Evolutionary conservation across 2,888 invertebrate genomes (phyloP), one percentile per base, ranked within the genome.

Genomic region (Netelia virgata): DNA sequence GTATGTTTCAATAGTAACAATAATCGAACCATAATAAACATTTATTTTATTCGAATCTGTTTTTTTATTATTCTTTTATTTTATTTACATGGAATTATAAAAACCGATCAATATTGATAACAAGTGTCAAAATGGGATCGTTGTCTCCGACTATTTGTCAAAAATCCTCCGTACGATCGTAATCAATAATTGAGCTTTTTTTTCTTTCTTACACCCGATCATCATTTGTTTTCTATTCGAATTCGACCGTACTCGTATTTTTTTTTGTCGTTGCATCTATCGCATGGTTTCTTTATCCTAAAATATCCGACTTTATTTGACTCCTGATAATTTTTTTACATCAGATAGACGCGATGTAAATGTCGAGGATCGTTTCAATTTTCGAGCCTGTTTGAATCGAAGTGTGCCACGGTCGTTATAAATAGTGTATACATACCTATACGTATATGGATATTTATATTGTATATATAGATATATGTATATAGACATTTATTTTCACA

Each of bases 1-100:
- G 96, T 96, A 92, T 89, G 20, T 64, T 14, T 43, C 43, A 28
- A 28, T 23, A 10, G 36, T 55, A 8, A 76, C 79, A 14, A 61
- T 61, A 43, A 43, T 18, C 3, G 3, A 57, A 18, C 18, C 2
- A 57, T 57, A 57, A 47, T 47, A 14, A 47, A 47, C 3, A 0
- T 47, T 10, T 47, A 47, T 47, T 47, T 47, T 14, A 11, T 3
- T 14, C 14, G 8, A 47, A 47, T 47, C 9, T 3, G 0, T 14
- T 47, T 47, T 14, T 47, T 14, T 47, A 11, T 2, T 1, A 23
- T 23, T 6, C 36, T 36, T 28, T 28, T 28, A 3, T 23, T 23
- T 23, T 28, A 3, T 28, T 36, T 36, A 36, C 36, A 36, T 36
- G 6, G 0, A 6, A 36, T 36, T 6, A 6, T 8, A 36, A 5